Conservation (phyloP, 2,113 vertebrate species). For the Accipiter virgatus region DNA sequence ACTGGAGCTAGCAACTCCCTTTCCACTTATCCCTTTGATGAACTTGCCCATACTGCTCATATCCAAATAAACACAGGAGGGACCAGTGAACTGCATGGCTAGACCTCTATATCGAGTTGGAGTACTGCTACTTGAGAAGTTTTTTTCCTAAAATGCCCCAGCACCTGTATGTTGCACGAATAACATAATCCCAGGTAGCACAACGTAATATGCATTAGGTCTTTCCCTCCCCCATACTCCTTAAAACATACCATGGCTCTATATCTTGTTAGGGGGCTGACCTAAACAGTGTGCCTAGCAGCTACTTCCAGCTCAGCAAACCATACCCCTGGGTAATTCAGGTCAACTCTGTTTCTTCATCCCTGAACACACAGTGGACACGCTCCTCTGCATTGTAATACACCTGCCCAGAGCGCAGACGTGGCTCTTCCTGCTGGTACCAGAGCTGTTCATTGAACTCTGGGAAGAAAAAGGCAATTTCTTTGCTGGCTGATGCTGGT, state of each 20-base stretch:
- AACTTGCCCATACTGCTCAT: background rate
- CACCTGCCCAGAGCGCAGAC: constrained; percentile 68
- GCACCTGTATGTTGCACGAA: background rate
- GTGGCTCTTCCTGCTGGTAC: constrained; percentile 83
- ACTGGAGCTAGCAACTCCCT: background rate
- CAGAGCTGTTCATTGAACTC: constrained; percentile 82
- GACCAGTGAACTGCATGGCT: background rate
- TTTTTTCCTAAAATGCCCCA: background rate
- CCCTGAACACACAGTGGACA: constrained; percentile 50
- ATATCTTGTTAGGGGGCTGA: accelerated
- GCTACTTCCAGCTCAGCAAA: background rate
- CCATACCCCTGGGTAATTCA: background rate
- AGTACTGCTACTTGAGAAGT: background rate
- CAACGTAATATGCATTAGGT: accelerated
- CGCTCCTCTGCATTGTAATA: constrained; percentile 65
- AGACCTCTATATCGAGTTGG: background rate
- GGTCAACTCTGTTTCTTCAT: background rate
- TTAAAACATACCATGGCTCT: accelerated
- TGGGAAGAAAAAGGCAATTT: constrained; percentile 91
- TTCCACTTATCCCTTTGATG: background rate
- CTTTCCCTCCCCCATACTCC: background rate
- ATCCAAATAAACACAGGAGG: background rate
- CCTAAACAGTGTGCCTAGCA: background rate
- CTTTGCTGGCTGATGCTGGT: constrained; percentile 81
- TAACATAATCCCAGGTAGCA: background rate